Conservation (phyloP, 2,797 vertebrate genomes). For the Myotis vivesi region DNA sequence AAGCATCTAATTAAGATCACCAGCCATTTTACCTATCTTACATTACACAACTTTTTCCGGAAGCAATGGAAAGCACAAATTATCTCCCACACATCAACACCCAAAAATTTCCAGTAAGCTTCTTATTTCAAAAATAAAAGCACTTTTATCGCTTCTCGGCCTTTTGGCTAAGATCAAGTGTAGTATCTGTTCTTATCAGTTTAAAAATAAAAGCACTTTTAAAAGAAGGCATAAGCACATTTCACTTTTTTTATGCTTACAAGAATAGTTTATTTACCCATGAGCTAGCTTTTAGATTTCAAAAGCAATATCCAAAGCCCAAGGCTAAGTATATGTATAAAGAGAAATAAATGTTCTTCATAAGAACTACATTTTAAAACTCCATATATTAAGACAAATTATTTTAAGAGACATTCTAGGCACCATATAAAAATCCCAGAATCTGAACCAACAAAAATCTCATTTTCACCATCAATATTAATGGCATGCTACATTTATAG, state of each 20-base stretch:
- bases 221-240: neutral
- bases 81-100: neutral
- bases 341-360: slow-evolving; percentile 48
- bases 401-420: neutral
- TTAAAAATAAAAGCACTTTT: slow-evolving; percentile 38
- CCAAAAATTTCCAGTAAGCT: slow-evolving; percentile 18
- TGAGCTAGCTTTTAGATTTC: slow-evolving; percentile 48
- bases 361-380: slow-evolving; percentile 23
- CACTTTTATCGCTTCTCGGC: too few relatives aligned
- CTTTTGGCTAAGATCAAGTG: too few relatives aligned
- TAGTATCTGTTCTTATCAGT: too few relatives aligned
- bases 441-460: slow-evolving; percentile 34
- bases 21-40: neutral
- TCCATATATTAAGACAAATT: slow-evolving; percentile 19
- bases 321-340: slow-evolving; percentile 28
- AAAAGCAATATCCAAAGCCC: slow-evolving; percentile 38
- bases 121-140: slow-evolving; percentile 54
- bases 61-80: slow-evolving; percentile 28
- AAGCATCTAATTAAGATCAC: slow-evolving; percentile 11
- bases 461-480: slow-evolving; percentile 5
- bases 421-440: neutral
- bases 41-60: neutral
- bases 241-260: slow-evolving; percentile 36
- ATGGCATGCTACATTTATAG: neutral
- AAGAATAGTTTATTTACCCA: slow-evolving; percentile 49